These are phyloP conservation scores for Drosophila formosana DNA, from an alignment of 2,888 invertebrate species.

Conservation along the genomic window DNA sequence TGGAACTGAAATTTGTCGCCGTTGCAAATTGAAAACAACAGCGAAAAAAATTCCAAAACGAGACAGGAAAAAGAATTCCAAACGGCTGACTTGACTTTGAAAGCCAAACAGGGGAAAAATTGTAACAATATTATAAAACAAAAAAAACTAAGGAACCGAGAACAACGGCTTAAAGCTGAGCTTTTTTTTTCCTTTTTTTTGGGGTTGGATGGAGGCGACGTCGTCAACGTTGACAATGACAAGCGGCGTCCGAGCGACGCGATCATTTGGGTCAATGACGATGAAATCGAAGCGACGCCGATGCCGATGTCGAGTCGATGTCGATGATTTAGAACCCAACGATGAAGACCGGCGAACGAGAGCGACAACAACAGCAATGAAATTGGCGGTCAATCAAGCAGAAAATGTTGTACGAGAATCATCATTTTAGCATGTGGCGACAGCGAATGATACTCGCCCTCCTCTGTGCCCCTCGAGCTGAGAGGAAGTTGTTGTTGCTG, in stretches of 20 bases:
- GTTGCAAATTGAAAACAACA: conserved; percentile 71
- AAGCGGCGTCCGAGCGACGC: conserved; percentile 76
- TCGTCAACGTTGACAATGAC: conserved; percentile 62
- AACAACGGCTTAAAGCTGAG: conserved; percentile 11
- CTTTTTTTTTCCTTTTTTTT: neutral
- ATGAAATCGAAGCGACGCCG: conserved; percentile 70
- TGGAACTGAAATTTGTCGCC: conserved; percentile 81
- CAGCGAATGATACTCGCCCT: conserved; percentile 39
- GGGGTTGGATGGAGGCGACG: conserved; percentile 31
- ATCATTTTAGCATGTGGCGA: conserved; percentile 79
- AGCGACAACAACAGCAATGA: conserved; percentile 28
- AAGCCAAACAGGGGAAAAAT: conserved; percentile 53
- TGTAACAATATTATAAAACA: conserved; percentile 27
- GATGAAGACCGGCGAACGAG: conserved; percentile 41
- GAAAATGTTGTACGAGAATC: conserved; percentile 72
- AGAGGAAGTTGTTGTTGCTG: conserved; percentile 55
- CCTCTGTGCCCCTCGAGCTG: conserved; percentile 4
- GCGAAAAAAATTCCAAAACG: conserved; percentile 3
- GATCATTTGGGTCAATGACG: conserved; percentile 80
- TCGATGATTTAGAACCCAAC: conserved; percentile 75
- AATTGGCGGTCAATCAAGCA: conserved; percentile 74
- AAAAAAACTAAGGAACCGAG: conserved; percentile 18
- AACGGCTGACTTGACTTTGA: conserved; percentile 63
- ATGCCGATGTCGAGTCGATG: conserved; percentile 45
- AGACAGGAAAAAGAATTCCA: conserved; percentile 17